Conservation (phyloP, 2,888 invertebrate species). For the Agrypnus murinus region DNA sequence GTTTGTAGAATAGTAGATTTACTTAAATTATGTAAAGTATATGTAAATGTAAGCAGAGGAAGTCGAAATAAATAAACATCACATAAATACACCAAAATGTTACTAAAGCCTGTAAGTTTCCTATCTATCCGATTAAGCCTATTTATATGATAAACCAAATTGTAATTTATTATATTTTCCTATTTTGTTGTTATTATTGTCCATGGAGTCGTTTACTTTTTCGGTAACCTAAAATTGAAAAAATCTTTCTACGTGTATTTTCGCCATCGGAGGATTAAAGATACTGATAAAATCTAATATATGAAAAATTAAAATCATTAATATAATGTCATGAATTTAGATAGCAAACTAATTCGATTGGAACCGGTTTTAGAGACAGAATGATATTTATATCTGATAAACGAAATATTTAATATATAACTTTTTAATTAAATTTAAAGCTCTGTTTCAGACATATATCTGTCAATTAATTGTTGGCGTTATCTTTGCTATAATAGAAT, state of each 20-base stretch:
- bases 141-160: background rate
- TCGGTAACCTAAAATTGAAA: no score
- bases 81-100: background rate
- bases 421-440: background rate
- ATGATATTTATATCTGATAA: background rate
- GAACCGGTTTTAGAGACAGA: background rate
- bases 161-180: background rate
- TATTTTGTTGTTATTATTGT: no score
- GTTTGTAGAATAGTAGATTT: background rate
- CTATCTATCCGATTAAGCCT: background rate
- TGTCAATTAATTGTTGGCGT: no score
- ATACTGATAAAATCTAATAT: no score
- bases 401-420: background rate
- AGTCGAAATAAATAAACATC: background rate
- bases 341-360: background rate
- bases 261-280: no score
- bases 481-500: no score
- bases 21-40: background rate
- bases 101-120: background rate
- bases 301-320: background rate
- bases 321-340: constrained; percentile 3
- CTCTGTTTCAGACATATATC: no score
- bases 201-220: no score
- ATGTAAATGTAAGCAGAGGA: constrained; percentile 8
- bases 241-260: no score